phyloP scores from a whole-genome alignment of 1,140 invertebrate species.

The Zaprionus inermis region DNA sequence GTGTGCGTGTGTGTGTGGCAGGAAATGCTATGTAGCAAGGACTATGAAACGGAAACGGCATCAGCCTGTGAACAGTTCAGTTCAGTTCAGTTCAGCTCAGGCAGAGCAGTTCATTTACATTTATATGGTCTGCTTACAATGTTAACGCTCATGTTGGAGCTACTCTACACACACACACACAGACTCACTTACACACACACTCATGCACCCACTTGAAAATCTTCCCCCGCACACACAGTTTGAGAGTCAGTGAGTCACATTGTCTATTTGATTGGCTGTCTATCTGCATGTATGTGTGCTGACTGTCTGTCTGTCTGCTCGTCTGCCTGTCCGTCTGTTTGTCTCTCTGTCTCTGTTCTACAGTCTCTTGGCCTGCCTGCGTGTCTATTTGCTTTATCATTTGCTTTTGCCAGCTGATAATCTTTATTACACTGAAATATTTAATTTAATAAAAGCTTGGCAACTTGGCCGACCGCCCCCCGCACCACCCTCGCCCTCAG shows the following conservation, averaged over 20 bases:
- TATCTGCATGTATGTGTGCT: slow-evolving; percentile 25
- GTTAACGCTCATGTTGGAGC: slow-evolving; percentile 75
- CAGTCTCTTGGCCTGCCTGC: slow-evolving; percentile 22
- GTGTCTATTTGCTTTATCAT: slow-evolving; percentile 75
- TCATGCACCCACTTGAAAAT: slow-evolving; percentile 1
- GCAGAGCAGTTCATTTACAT: slow-evolving; percentile 78
- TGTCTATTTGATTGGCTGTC: slow-evolving; percentile 60
- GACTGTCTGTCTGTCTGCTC: slow-evolving; percentile 13
- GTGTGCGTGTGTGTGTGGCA: slow-evolving; percentile 55
- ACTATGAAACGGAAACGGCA: slow-evolving; percentile 79
- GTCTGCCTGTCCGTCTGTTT: slow-evolving; percentile 36
- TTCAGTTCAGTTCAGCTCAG: slow-evolving; percentile 41
- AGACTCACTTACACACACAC: not conserved
- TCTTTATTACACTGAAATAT: slow-evolving; percentile 80
- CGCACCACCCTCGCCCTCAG: not conserved
- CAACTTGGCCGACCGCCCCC: slow-evolving; percentile 5
- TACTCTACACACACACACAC: slow-evolving; percentile 38
- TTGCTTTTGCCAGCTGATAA: slow-evolving; percentile 75
- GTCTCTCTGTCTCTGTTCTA: not conserved
- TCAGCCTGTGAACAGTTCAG: slow-evolving; percentile 63
- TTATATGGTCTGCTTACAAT: slow-evolving; percentile 83
- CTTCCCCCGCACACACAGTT: slow-evolving; percentile 10
- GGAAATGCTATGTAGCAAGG: slow-evolving; percentile 74
- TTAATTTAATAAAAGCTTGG: slow-evolving; percentile 78
- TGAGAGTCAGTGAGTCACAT: slow-evolving; percentile 73